Evolutionary conservation across 2,797 vertebrate genomes (phyloP).

Genomic region (Nothura maculosa): DNA sequence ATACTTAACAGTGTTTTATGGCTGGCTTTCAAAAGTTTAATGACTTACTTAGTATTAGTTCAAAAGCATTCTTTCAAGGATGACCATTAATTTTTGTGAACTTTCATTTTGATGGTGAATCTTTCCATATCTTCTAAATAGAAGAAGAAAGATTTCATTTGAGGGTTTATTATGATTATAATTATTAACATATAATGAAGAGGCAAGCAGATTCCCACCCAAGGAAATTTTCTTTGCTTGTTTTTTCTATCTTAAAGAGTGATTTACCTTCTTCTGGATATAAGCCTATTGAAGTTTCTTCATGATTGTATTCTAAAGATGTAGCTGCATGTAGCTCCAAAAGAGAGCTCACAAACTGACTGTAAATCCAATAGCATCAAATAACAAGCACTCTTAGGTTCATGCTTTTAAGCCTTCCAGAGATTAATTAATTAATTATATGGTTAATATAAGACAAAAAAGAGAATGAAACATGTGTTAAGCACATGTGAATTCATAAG

Average conservation of each 20-base stretch:
- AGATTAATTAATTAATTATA: not conserved
- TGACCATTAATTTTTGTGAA: not conserved
- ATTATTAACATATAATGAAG: not conserved
- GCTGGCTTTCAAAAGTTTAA: not conserved
- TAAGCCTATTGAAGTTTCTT: not conserved
- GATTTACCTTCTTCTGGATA: not conserved
- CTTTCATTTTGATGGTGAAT: not conserved
- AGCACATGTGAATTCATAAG: not conserved
- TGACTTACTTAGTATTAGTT: not conserved
- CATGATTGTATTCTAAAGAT: not conserved
- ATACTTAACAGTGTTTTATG: not conserved
- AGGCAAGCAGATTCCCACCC: not conserved
- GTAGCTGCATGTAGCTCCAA: not conserved
- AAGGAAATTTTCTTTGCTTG: not conserved
- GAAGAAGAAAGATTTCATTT: not conserved
- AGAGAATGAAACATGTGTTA: not conserved
- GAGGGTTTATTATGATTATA: no score
- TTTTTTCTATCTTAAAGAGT: not conserved
- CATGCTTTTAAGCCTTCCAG: not conserved
- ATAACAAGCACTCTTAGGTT: fast-evolving
- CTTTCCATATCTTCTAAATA: not conserved
- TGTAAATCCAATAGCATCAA: not conserved
- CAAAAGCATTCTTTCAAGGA: not conserved
- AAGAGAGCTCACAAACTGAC: not conserved
- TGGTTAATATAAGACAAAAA: not conserved